Percentiles rank a stretch among this genome's conserved stretches.
These are phyloP conservation scores for Eptesicus fuscus DNA, from an alignment of 2,113 vertebrate genomes.

Conservation along the genomic window DNA sequence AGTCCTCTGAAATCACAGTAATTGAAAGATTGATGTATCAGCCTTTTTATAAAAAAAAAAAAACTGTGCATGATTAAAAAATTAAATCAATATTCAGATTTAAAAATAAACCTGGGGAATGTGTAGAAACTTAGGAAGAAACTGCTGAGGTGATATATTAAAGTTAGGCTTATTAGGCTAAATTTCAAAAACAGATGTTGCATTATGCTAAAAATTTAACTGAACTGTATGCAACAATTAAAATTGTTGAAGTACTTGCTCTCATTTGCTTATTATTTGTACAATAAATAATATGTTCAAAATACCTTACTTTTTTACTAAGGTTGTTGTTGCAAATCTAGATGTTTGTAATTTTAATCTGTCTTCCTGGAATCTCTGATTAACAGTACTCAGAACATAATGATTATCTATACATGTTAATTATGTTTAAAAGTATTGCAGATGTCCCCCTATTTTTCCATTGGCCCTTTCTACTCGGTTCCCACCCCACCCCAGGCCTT, in stretches of 20 bases:
- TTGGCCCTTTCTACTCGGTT: too few species aligned
- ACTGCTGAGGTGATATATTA: slow-evolving; percentile 35
- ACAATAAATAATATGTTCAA: not conserved
- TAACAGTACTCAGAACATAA: not conserved
- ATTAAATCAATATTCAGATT: slow-evolving; percentile 74
- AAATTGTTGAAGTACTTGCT: not conserved
- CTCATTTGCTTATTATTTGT: not conserved
- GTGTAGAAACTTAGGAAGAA: not conserved
- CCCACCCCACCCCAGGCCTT: too few species aligned
- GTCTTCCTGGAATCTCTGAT: not conserved
- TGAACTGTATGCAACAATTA: not conserved
- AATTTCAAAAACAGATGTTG: not conserved
- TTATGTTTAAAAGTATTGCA: too few species aligned
- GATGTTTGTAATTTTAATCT: not conserved
- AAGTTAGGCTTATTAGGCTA: not conserved
- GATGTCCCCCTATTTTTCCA: too few species aligned
- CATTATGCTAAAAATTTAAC: not conserved
- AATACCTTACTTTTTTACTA: not conserved
- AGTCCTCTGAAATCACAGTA: slow-evolving; percentile 68
- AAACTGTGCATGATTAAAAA: slow-evolving; percentile 39
- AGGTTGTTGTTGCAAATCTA: not conserved
- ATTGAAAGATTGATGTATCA: slow-evolving; percentile 73
- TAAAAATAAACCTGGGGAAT: slow-evolving; percentile 56
- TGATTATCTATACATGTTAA: not conserved
- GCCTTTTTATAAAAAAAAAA: slow-evolving; percentile 49